A percentile compares a stretch with the other conserved stretches of the same genome.
Conservation (phyloP, 2,113 vertebrate species). For the Orthonyx spaldingii region DNA sequence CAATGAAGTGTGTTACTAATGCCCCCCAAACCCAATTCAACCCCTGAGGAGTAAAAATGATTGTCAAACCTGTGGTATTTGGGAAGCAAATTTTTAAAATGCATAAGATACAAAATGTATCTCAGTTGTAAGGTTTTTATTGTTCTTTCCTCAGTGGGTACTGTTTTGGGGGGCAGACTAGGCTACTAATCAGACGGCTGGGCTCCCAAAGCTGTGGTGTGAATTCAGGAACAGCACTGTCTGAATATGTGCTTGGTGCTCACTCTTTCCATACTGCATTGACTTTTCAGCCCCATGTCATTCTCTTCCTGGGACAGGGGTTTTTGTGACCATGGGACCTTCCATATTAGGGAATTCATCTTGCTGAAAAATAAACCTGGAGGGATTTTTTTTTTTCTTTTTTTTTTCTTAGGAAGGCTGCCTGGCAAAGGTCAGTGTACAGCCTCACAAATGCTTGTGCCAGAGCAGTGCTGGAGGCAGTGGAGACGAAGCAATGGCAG, state of each 20-base stretch:
- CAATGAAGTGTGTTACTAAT: not conserved
- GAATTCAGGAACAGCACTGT: not conserved
- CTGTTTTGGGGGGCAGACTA: not conserved
- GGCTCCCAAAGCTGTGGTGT: not conserved
- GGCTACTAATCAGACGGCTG: not conserved
- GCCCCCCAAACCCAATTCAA: not conserved
- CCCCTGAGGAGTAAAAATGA: not conserved
- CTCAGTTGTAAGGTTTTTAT: not conserved
- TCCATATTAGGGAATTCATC: not conserved
- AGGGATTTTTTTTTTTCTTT: not conserved
- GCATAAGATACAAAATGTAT: accelerated
- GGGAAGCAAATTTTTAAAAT: not conserved
- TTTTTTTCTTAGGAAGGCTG: not conserved
- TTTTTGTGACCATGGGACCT: not conserved
- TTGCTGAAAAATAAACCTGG: not conserved
- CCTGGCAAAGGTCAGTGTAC: not conserved
- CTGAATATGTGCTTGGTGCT: accelerated
- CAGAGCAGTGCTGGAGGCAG: not conserved
- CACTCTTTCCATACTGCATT: accelerated
- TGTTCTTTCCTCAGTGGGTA: not conserved
- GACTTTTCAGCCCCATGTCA: not conserved
- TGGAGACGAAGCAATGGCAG: not conserved
- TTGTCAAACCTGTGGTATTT: not conserved
- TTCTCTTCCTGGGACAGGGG: not conserved
- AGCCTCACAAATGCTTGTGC: not conserved